phyloP scores from a whole-genome alignment of 2,797 vertebrate genomes.

The Danio jaintianensis region DNA sequence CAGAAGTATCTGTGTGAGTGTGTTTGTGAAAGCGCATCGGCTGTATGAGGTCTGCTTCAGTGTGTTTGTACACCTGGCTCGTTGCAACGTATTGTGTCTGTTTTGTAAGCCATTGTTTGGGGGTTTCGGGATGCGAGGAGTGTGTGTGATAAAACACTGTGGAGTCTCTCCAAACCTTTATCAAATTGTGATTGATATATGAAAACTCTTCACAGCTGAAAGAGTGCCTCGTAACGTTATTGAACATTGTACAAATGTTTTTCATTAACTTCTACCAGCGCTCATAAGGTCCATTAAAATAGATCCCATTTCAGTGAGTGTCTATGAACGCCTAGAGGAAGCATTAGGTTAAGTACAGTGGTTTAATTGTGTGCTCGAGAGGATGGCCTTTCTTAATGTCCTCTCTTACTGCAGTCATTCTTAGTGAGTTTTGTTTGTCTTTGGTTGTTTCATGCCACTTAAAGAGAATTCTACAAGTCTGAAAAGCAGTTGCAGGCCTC shows the following conservation, averaged over 20 bases:
- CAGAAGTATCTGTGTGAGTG: conserved; percentile 36
- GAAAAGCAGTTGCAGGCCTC: conserved; percentile 47
- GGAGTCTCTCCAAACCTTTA: conserved; percentile 36
- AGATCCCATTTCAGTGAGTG: not conserved
- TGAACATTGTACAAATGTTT: conserved; percentile 39
- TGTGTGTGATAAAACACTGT: conserved; percentile 15
- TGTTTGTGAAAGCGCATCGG: conserved; percentile 7
- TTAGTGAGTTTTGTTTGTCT: conserved; percentile 32
- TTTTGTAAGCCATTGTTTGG: conserved; percentile 22
- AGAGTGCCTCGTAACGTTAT: conserved; percentile 45
- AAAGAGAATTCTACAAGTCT: conserved; percentile 30
- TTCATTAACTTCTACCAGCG: conserved; percentile 43
- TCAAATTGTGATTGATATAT: conserved; percentile 49
- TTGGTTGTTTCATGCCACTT: conserved; percentile 42
- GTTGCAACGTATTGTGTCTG: conserved; percentile 29
- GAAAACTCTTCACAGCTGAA: conserved; percentile 41
- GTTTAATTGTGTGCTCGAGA: not conserved
- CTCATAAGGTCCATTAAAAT: conserved; percentile 37
- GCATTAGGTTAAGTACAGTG: conserved; percentile 13
- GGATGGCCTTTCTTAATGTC: conserved; percentile 9
- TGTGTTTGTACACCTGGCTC: conserved; percentile 28
- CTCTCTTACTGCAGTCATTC: conserved; percentile 15
- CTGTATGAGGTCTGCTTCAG: conserved; percentile 40
- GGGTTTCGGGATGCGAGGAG: not conserved
- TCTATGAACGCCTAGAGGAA: conserved; percentile 24